Evolutionary conservation across 2,797 vertebrate genomes (phyloP), one percentile per base, ranked within the genome.

Genomic region (Brachyrhaphis roseni): DNA sequence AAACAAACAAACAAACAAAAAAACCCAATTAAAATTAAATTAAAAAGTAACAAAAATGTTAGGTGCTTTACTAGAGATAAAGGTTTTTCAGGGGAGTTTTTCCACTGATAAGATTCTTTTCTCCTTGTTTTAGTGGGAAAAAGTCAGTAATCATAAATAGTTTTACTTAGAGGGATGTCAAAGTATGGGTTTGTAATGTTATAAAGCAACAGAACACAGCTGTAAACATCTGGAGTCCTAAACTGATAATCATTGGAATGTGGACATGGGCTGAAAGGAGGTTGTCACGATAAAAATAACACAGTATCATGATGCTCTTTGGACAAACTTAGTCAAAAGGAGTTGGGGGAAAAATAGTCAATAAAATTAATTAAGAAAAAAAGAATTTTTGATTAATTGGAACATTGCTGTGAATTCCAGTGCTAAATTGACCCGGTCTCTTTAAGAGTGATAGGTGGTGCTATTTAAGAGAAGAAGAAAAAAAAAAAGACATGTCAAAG

Each of bases 61-160:
- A 85, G 88, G 86, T 88, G 87, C 82, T 78, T 45, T 74, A 82
- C 1, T 77, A 72, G 76, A 87, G 85, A 92, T 87, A 89, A 86
- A 87, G 84, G 47, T 84, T 77, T 83, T 77, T 89, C 5, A 76
- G 78, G 87, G 88, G 82, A 90, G 89, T 85, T 80, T 83, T 76
- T 75, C 53, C 75, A 26, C 82, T 82, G 84, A 89, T 89, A 87
- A 82, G 55, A 82, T 34, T 59, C 64, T 73, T 76, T 39, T 53
- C 68, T 74, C 68, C 41, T 75, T 84, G 80, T 73, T 72, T n/a
- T 31, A 43, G 39, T 10, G 4, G 43, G 53, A 45, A 68, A 77
- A 77, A 47, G 4, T n/a, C 41, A 51, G 12, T 59, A 68, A 81
- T 72, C 41, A n/a, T 51, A 12, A 43, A 43, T 70, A n/a, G 39